Evolutionary conservation across 2,113 vertebrate species (phyloP), one percentile per base, ranked within the genome.

Genomic region (Zapornia atra): DNA sequence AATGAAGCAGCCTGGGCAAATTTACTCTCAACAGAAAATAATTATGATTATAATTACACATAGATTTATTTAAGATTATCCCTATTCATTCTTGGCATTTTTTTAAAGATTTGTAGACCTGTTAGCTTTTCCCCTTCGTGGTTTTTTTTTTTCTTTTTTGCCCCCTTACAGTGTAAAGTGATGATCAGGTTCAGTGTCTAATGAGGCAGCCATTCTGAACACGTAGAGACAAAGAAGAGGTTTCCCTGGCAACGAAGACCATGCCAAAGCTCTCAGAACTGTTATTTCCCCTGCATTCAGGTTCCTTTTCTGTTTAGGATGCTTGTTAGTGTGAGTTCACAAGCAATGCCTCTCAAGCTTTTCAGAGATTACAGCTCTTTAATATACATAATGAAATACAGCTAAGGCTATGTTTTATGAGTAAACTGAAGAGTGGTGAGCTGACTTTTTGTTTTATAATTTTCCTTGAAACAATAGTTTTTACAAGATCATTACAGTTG

Each of bases 141-240:
- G 88, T 96, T 97, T 96, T 66, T 48, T 48, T 63, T 90, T 96
- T 97, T 46, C 54, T 56, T 63, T 36, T 79, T 26, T 7, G 25
- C 29, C 17, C 66, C 3, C 5, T 44, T 24, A 51, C 51, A 90
- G 69, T 81, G 82, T 86, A 95, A 94, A 91, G 29, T 80, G 95
- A 96, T 93, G 94, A 90, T 97, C 91, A 96, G 95, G 95, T 95
- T 97, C 96, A 96, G 92, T 82, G 90, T 96, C 97, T 98, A 98
- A 98, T 95, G 97, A 98, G 90, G 95, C 95, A 97, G 96, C 96
- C 97, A 98, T 98, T 98, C 98, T 81, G 96, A 97, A 98, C 98
- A 98, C 98, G 97, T 98, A 98, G 97, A 97, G 98, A 98, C 98
- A 98, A 98, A 98, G 98, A 97, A 51, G 96, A 97, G 97, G 98